phyloP scores from a whole-genome alignment of 2,113 vertebrate genomes.

The Cololabis saira region DNA sequence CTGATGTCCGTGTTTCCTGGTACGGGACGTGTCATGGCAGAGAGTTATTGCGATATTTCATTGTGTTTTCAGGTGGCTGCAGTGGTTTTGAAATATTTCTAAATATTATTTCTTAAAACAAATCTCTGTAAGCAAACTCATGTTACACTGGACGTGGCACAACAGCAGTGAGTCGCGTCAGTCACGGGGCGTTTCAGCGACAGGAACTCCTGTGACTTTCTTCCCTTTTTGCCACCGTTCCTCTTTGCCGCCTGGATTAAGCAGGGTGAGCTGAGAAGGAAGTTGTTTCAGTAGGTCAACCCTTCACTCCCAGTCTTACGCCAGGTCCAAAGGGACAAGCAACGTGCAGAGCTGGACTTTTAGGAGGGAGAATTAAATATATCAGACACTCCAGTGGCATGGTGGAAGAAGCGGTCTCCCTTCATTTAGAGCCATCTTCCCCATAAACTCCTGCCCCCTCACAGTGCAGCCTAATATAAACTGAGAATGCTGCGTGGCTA shows the following conservation, averaged over 20 bases:
- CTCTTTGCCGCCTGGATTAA: conserved; percentile 31
- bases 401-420: conserved; percentile 1
- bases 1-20: conserved; percentile 19
- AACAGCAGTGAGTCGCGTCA: neutral
- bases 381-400: neutral
- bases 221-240: conserved; percentile 40
- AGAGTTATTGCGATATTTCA: conserved; percentile 8
- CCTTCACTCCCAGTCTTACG: conserved; percentile 24
- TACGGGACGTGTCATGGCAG: conserved; percentile 9
- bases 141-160: conserved; percentile 3
- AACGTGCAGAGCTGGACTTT: conserved; percentile 19
- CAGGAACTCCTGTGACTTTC: conserved; percentile 23
- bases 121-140: neutral
- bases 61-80: neutral
- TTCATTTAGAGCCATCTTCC: neutral
- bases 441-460: neutral
- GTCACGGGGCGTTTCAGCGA: conserved; percentile 28
- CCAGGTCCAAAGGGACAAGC: conserved; percentile 38
- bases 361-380: conserved; percentile 11
- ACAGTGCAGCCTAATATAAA: conserved; percentile 24
- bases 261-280: conserved; percentile 43
- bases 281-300: conserved; percentile 48
- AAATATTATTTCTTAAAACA: too few relatives aligned
- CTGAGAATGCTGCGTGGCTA: conserved; percentile 25
- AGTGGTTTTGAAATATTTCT: neutral